phyloP scores from a whole-genome alignment of 2,113 vertebrate species.

The Spermophilus dauricus region DNA sequence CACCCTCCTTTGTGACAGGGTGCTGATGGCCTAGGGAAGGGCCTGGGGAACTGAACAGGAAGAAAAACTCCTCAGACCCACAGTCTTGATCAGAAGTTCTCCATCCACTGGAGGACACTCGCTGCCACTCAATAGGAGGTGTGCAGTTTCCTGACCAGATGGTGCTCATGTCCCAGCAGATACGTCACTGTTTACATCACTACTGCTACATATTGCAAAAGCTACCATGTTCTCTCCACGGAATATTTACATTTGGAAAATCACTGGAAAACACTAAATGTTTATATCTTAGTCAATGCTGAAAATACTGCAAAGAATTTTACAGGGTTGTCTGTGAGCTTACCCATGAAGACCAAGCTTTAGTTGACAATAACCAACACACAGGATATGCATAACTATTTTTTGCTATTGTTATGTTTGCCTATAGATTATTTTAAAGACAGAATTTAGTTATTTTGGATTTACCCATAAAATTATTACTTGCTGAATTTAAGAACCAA shows the following conservation, averaged over 20 bases:
- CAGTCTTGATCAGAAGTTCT: background rate
- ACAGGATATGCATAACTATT: background rate
- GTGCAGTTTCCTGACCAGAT: background rate
- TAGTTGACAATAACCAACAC: background rate
- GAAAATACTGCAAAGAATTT: slow-evolving; percentile 32
- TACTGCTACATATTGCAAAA: background rate
- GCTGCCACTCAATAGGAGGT: background rate
- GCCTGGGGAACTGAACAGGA: background rate
- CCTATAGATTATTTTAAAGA: background rate
- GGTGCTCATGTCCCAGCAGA: background rate
- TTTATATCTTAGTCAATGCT: slow-evolving; percentile 36
- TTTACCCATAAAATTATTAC: slow-evolving; percentile 19
- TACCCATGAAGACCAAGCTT: background rate
- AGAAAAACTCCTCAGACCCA: background rate
- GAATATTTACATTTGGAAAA: slow-evolving; percentile 37
- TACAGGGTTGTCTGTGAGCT: background rate
- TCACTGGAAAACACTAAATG: slow-evolving; percentile 23
- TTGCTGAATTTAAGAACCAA: background rate
- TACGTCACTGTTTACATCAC: background rate
- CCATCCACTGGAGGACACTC: background rate
- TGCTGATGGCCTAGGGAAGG: background rate
- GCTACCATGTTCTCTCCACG: background rate
- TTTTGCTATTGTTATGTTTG: background rate
- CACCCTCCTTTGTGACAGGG: background rate
- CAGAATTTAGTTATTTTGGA: background rate